Evolutionary conservation across 2,797 vertebrate species (phyloP), one percentile per base, ranked within the genome.

Genomic region (Ciconia nigra): DNA sequence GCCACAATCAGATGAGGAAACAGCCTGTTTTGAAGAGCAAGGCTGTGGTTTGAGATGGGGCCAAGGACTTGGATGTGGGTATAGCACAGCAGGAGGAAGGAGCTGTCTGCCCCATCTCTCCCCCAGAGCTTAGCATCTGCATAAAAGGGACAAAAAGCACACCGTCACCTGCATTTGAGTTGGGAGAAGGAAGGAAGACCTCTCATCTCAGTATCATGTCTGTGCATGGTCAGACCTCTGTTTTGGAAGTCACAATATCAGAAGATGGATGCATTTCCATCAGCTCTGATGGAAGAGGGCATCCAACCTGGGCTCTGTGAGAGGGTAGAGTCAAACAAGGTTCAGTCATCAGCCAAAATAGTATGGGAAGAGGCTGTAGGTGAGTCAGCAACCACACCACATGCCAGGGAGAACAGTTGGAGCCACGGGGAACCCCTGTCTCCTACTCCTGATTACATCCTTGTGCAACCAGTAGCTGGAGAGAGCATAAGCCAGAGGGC

Each of bases 1-100:
- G 20, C 44, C 3, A 0, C 0, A 7, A 8, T 5, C 22, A 14
- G 37, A 6, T 7, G 24, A 59, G 62, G 29, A 28, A 2, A 11
- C 11, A 2, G 37, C 19, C 26, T 5, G 0, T 2, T 33, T 4
- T 14, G 15, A 42, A 33, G 44, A 44, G 8, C n/a, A 7, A 24
- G 26, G 59, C 16, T 19, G 46, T 15, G 41, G 16, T 20, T 28
- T 13, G 42, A 37, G 28, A 19, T 13, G 47, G 55, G 37, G 35
- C 37, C 18, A 22, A 51, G 65, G 72, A 6, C 71, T 35, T 35
- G 25, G 20, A 10, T 2, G 0, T 5, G n/a, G 54, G 8, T 5
- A 13, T 15, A 44, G 62, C 7, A 10, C 21, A n/a, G 47, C 39
- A 61, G 63, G 33, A 52, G 20, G 39, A 47, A 35, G 42, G 42